phyloP scores from a whole-genome alignment of 2,888 invertebrate genomes.

The Stramonita haemastoma region DNA sequence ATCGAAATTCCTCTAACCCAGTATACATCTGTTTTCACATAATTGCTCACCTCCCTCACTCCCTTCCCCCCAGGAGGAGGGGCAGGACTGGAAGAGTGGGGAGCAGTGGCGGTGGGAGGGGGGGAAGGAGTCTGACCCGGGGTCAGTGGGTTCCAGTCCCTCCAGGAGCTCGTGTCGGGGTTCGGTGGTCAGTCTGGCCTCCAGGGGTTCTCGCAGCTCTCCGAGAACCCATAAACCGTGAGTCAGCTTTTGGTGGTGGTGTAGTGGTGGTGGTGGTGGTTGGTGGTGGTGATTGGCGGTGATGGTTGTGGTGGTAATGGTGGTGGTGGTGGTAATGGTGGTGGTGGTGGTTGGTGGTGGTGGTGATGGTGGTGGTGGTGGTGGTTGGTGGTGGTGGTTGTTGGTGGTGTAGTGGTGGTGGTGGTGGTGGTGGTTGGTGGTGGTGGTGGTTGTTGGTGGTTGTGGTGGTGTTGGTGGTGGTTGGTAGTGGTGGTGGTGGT shows the following conservation, averaged over 20 bases:
- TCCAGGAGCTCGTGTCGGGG: conserved; percentile 54
- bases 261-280: background rate
- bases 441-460: too few species aligned
- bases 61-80: too few species aligned
- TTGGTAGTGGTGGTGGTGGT: too few species aligned
- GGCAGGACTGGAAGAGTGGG: conserved; percentile 22
- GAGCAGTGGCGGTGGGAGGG: conserved; percentile 59
- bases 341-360: background rate
- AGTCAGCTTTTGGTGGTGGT: conserved; percentile 2
- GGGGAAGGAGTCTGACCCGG: conserved; percentile 40
- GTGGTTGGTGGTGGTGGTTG: too few species aligned
- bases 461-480: too few species aligned
- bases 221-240: conserved; percentile 63
- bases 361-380: too few species aligned
- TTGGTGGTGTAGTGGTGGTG: too few species aligned
- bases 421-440: too few species aligned
- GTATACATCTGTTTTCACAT: too few species aligned
- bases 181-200: conserved; percentile 71
- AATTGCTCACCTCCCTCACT: too few species aligned
- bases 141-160: conserved; percentile 48
- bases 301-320: background rate
- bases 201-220: conserved; percentile 50
- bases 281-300: too few species aligned
- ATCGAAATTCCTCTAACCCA: too few species aligned
- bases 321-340: background rate